Evolutionary conservation across 1,140 invertebrate species (phyloP).

Genomic region (Branchinecta lynchi): DNA sequence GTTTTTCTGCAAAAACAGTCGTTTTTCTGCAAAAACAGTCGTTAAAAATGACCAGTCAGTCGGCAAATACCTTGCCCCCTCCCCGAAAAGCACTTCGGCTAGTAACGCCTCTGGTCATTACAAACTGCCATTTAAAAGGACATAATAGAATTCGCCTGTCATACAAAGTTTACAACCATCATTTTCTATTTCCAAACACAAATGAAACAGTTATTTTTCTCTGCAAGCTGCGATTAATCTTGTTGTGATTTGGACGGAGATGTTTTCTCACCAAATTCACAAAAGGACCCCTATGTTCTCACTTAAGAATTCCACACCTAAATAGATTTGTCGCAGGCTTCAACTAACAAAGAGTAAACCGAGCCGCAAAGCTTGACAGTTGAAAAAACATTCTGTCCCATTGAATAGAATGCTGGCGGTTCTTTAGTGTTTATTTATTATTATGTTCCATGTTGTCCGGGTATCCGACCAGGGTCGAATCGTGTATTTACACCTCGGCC

Average conservation of each 20-base stretch:
- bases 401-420: neutral
- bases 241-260: neutral
- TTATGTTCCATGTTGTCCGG: neutral
- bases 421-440: conserved; percentile 11
- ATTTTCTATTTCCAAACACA: no score
- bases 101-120: no score
- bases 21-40: no score
- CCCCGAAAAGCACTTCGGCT: no score
- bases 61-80: no score
- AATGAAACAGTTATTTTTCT: no score
- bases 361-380: conserved; percentile 6
- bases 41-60: no score
- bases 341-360: neutral
- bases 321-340: conserved; percentile 10
- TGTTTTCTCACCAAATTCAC: neutral
- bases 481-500: neutral
- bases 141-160: no score
- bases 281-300: neutral
- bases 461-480: neutral
- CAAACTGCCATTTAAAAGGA: no score
- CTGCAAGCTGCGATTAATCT: neutral
- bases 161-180: no score
- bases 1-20: no score
- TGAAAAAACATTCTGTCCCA: neutral
- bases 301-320: neutral